Evolutionary conservation across 2,888 invertebrate species (phyloP).

Genomic region (Shargacucullia verbasci): DNA sequence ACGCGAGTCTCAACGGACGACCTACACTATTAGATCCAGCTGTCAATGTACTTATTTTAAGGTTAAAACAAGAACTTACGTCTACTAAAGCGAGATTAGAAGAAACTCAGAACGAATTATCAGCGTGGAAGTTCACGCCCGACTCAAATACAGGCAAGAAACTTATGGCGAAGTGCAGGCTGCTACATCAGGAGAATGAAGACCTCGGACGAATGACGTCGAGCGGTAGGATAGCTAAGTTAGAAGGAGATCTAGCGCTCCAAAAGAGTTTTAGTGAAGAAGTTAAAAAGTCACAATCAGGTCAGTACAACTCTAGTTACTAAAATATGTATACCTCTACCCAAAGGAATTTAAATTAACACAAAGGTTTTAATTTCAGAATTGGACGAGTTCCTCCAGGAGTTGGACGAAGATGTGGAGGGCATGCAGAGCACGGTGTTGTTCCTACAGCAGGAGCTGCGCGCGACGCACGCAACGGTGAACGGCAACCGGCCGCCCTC

Average conservation of each 20-base stretch:
- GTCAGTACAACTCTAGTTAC: slow-evolving; percentile 80
- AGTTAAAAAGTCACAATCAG: slow-evolving; percentile 98
- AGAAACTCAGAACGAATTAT: slow-evolving; percentile 98
- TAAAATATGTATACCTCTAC: not conserved
- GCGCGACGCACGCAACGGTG: slow-evolving; percentile 90
- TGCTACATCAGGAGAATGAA: slow-evolving; percentile 98
- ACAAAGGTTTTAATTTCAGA: slow-evolving; percentile 88
- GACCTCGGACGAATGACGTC: slow-evolving; percentile 98
- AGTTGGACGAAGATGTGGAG: slow-evolving; percentile 98
- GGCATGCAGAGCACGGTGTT: slow-evolving; percentile 99
- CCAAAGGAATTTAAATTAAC: slow-evolving; percentile 7
- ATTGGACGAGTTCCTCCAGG: slow-evolving; percentile 97
- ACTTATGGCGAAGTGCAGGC: slow-evolving; percentile 98
- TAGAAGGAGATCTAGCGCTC: slow-evolving; percentile 98
- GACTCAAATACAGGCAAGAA: slow-evolving; percentile 99
- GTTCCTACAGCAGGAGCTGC: slow-evolving; percentile 97
- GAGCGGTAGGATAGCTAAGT: slow-evolving; percentile 97
- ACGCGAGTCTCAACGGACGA: slow-evolving; percentile 94
- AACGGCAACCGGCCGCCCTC: slow-evolving; percentile 76
- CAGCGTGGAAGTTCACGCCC: slow-evolving; percentile 99
- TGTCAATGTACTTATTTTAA: slow-evolving; percentile 97
- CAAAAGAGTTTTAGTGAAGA: slow-evolving; percentile 98
- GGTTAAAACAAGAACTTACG: slow-evolving; percentile 96
- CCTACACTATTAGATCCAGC: slow-evolving; percentile 96
- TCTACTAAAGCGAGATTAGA: slow-evolving; percentile 97